Base-by-base conservation (phyloP, 1,140 invertebrate species). In the Zeugodacus cucurbitae region DNA sequence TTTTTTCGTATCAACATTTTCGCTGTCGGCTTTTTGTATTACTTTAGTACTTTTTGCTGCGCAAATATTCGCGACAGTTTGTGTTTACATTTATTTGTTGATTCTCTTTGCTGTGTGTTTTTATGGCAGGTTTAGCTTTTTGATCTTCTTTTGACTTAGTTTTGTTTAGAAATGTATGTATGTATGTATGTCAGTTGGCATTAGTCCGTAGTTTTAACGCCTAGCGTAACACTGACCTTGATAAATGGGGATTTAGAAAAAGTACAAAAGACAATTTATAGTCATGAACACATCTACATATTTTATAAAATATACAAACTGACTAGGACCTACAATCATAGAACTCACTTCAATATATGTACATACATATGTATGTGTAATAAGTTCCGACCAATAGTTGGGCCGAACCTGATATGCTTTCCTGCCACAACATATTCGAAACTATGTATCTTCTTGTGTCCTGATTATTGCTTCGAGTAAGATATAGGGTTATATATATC, bases 41-140 rank as follows among this genome's bases (percentile, higher is more conserved):
- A 48, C 41, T 48, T 82, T 44, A 8, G 37, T 29, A 26, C 44
- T 82, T 82, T 82, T 37, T 48, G 41, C 74, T 29, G 11, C 41
- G 74, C 74, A 82, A 82, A 82, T 48, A 82, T 82, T 82, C 74
- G 74, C 74, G 74, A 82, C 74, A 82, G 74, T 82, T 82, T 82
- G 41, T 29, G 41, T 26, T 62, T 26, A n/a, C 74, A 26, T 48
- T 82, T 82, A 22, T 48, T 82, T 82, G n/a, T 48, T 44, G 44
- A 48, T 48, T 26, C 17, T 48, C 26, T 82, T 82, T 82, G 22
- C 74, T 7, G 11, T 48, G n/a, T 44, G 26, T 82, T 26, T 82
- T 82, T 26, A 48, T 82, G 44, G 44, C 11, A 1, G 70, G 17
- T 78, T 82, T 82, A 82, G 74, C 34, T 54, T 48, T 78, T 82